Conservation (phyloP, 1,140 invertebrate species). For the Bombus pascuorum region DNA sequence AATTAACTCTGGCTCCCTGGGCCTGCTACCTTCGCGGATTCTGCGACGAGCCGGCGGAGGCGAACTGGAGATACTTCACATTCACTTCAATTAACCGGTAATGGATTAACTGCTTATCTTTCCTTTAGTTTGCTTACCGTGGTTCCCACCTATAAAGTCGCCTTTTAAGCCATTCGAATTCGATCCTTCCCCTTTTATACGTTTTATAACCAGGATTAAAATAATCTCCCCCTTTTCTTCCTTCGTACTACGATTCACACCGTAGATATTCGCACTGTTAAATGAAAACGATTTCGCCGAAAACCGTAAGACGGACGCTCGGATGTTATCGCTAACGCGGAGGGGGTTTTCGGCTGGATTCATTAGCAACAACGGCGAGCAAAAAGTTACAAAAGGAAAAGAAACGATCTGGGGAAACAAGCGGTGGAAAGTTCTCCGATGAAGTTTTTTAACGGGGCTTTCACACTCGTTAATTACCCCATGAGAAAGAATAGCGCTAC, state of each 20-base stretch:
- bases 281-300: neutral
- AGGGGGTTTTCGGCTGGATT: neutral
- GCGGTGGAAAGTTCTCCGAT: neutral
- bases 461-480: neutral
- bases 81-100: conserved; percentile 75
- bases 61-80: conserved; percentile 58
- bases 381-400: neutral
- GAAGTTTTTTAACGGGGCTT: neutral
- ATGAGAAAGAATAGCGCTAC: too few species aligned
- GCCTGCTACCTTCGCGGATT: conserved; percentile 27
- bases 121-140: conserved; percentile 1
- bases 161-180: neutral
- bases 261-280: neutral
- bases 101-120: conserved; percentile 75
- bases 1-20: conserved; percentile 62
- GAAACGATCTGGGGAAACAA: neutral
- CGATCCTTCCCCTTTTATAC: neutral
- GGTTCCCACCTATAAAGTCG: neutral
- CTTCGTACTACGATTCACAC: neutral
- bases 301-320: neutral
- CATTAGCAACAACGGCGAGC: neutral
- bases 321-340: neutral
- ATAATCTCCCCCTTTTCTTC: neutral
- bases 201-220: neutral
- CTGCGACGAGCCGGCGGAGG: conserved; percentile 18